A percentile compares a stretch with the other conserved stretches of the same genome.
Conservation (phyloP, 2,797 vertebrate species). For the Acipenser transmontanus region DNA sequence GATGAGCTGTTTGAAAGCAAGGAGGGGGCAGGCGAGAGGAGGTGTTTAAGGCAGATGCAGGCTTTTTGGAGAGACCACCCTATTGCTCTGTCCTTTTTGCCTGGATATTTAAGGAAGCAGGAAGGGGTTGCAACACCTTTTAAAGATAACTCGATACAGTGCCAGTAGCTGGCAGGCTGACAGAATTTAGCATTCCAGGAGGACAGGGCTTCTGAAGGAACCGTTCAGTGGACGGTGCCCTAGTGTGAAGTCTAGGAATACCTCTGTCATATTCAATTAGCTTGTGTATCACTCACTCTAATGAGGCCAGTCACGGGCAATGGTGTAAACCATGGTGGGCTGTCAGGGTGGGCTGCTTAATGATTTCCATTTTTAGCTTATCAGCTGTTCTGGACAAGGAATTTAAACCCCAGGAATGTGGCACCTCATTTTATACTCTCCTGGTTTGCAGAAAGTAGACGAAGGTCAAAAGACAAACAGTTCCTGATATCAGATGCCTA, state of each 20-base stretch:
- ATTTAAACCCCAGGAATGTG: slow-evolving; percentile 19
- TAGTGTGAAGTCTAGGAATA: slow-evolving; percentile 7
- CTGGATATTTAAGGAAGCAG: too few species aligned
- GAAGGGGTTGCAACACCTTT: too few species aligned
- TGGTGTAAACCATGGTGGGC: slow-evolving; percentile 12
- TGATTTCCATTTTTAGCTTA: slow-evolving; percentile 21
- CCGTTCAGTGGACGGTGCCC: neutral
- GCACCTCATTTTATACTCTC: slow-evolving; percentile 14
- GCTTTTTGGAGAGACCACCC: too few species aligned
- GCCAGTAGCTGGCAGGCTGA: slow-evolving; percentile 15
- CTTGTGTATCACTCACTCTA: neutral
- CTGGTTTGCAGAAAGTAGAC: too few species aligned
- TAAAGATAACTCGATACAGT: slow-evolving; percentile 28
- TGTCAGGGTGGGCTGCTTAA: slow-evolving; percentile 15
- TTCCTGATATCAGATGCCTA: too few species aligned
- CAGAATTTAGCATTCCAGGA: neutral
- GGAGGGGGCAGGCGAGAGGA: neutral
- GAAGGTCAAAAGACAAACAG: too few species aligned
- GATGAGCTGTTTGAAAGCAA: neutral
- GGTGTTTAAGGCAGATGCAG: neutral
- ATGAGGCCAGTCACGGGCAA: slow-evolving; percentile 5
- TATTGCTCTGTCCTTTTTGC: too few species aligned
- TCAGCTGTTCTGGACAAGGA: neutral
- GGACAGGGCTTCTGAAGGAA: neutral
- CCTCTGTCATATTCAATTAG: slow-evolving; percentile 4